Evolutionary conservation across 2,113 vertebrate genomes (phyloP).

Genomic region (Pampusana beccarii): DNA sequence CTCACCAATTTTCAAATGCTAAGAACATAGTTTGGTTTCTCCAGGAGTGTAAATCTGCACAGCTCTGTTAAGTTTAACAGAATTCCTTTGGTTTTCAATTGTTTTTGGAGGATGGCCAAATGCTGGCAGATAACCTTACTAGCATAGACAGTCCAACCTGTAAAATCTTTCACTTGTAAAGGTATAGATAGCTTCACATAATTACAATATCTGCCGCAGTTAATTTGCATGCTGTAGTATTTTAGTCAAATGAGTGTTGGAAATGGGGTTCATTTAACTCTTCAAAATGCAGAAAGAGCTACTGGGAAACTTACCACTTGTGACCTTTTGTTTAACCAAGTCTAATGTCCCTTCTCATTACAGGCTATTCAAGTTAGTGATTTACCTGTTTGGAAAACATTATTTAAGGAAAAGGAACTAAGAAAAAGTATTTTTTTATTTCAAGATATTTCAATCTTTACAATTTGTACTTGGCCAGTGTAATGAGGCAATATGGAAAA

Average conservation of each 20-base stretch:
- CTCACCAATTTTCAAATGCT: not conserved
- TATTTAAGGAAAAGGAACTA: not conserved
- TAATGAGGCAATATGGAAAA: not conserved
- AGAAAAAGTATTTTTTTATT: not conserved
- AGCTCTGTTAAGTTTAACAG: not conserved
- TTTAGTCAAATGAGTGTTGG: not conserved
- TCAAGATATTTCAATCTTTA: not conserved
- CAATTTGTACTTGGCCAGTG: not conserved
- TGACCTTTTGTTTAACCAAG: not conserved
- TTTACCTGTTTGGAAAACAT: not conserved
- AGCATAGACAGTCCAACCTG: not conserved
- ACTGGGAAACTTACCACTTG: not conserved
- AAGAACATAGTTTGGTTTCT: not conserved
- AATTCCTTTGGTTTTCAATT: not conserved
- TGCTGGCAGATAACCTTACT: not conserved
- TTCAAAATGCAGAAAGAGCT: not conserved
- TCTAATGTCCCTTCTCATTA: not conserved
- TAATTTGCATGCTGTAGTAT: not conserved
- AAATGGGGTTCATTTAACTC: not conserved
- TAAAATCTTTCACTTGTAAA: not conserved
- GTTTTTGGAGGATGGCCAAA: not conserved
- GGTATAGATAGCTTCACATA: not conserved
- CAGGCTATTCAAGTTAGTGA: not conserved
- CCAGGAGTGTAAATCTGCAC: not conserved
- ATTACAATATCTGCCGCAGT: not conserved